Base-by-base conservation (phyloP, 2,797 vertebrate genomes). In the Syngnathus acus region DNA sequence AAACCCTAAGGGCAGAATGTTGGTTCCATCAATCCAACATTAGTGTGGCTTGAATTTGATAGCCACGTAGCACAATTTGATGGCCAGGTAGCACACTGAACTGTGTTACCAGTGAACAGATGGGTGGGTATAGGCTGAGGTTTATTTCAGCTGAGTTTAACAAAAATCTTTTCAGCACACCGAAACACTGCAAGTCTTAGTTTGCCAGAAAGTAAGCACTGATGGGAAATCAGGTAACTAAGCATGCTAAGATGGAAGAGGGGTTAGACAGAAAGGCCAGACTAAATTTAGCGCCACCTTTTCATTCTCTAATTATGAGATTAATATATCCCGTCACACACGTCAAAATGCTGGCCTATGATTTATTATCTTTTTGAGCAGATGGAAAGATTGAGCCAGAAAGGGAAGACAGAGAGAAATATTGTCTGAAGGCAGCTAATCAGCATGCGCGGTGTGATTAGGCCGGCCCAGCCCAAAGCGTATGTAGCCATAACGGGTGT, bases 281-380 rank as follows among this genome's bases (percentile, higher is more conserved):
- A 80, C 86, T 90, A 89, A 87, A 91, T 90, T 90, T 88, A 90
- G 86, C 73, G 48, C 78, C 78, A 88, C 86, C 82, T 90, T 89
- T 89, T 86, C 84, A 81, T 84, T 86, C 76, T 82, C 75, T 89
- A 89, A 90, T 89, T 88, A 89, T 68, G 74, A 86, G 85, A 91
- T 91, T 89, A 90, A 91, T 90, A 87, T 73, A 80, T 81, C 81
- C 85, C 80, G 86, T 88, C 86, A 85, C 77, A 78, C 75, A 84
- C 65, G 85, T 87, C 85, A 89, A 84, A 87, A 86, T 84, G 81
- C 75, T 21, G 78, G 67, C 70, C 64, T 40, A 47, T 86, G 86
- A 88, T 89, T 89, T 86, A 89, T 89, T 80, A 88, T 84, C 78
- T 76, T 65, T 73, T 51, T 23, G 45, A 72, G 57, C 69, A 84